Base-by-base conservation (phyloP, 2,888 invertebrate genomes). In the Tetragnatha montana region DNA sequence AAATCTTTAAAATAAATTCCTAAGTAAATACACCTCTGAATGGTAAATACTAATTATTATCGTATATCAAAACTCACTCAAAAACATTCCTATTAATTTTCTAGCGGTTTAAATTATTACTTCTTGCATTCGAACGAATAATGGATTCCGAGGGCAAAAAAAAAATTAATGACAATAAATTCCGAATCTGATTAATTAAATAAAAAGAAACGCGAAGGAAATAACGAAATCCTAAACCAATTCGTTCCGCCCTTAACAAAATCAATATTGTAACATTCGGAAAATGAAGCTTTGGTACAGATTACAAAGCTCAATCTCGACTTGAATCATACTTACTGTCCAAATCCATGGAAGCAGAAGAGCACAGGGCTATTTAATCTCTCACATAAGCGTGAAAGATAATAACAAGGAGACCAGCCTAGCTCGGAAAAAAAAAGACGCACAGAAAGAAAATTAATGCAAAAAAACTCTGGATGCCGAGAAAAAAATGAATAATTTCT, bases 311-410 rank as follows among this genome's bases (percentile, higher is more conserved):
- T 82, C 82, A 82, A 82, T 82, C 82, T 51, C 51, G 35, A 51
- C 71, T 69, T 22, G 82, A 82, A 73, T 82, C 21, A 73, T 82
- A 82, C 71, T 81, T 71, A 81, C 74, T 21, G 82, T 73, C 74
- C 14, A 82, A 82, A 82, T 82, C 82, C 51, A 17, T 51, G 70
- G 51, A 22, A 50, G 78, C 70, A 35, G 73, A 88, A 79, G 68
- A 80, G 74, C 69, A 79, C 73, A 74, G 83, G 80, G 79, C 73
- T 83, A 71, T 83, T 88, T 88, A 88, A 88, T 88, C 88, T 88
- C 71, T n/a, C 73, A 69, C 83, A 74, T 74, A 73, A 73, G 51
- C 71, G 82, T 82, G 51, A 50, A 74, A 51, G 82, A 82, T 82
- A 82, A 82, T 82, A 73, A 82, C 74, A 51, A 82, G 22, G 51